Base-by-base conservation (phyloP, 1,140 invertebrate genomes). In the Dreissena rostriformis region DNA sequence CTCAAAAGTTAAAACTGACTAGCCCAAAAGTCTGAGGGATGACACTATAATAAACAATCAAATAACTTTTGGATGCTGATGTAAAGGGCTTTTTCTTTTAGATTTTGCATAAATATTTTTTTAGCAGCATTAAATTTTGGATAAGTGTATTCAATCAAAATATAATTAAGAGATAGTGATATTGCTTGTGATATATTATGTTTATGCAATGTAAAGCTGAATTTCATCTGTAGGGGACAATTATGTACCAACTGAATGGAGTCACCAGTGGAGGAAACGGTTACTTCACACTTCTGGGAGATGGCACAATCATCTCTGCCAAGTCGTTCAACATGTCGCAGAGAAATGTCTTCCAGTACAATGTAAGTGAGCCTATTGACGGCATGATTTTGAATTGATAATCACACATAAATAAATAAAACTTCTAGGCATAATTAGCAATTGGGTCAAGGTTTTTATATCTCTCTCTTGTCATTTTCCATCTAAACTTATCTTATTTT, bases 321-420 rank as follows among this genome's bases (percentile, higher is more conserved):
- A 26, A 73, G 52, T 79, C 86, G 19, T 71, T 87, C 51, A 84
- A 84, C 26, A 78, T 61, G 24, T 84, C 82, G 12, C 74, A 84
- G 65, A 77, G 74, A 29, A 78, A 84, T 72, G 68, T 84, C 11
- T 84, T 84, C 49, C 28, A 70, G 4, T 84, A 84, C 22, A 52
- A 29, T 28, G 82, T 84, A 84, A 39, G 55, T 67, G 39, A 53
- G 51, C 39, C 7, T 8, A 22, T 53, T 74, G n/a, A 39, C 19
- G n/a, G 12, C 22, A 17, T 53, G 19, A 0, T 74, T 22, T 14
- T 17, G 15, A 19, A 29, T 29, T 0, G 29, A 26, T 52, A 72
- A 67, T 28, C 71, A 63, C 17, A 55, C 68, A 71, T 61, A 71
- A 6, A 26, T 17, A 24, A 29, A 70, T 19, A 26, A 70, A 19